phyloP scores from a whole-genome alignment of 1,140 invertebrate species.

The Dendroctonus valens region DNA sequence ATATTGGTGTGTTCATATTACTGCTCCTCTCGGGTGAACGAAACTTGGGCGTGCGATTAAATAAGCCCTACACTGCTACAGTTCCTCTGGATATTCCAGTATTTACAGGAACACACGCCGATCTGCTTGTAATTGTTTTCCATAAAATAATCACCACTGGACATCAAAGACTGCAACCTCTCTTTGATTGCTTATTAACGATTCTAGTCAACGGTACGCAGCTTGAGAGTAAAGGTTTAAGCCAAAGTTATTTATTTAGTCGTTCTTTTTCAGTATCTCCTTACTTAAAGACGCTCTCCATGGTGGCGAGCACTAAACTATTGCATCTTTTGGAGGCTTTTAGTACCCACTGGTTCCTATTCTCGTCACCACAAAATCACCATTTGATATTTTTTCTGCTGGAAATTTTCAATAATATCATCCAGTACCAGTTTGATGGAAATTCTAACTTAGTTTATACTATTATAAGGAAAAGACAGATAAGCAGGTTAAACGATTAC shows the following conservation, averaged over 20 bases:
- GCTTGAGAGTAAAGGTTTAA: conserved; percentile 33
- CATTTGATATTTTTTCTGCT: conserved; percentile 97
- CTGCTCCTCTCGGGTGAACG: conserved; percentile 94
- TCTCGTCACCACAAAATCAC: conserved; percentile 94
- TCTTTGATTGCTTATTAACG: conserved; percentile 97
- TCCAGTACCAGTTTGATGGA: conserved; percentile 99
- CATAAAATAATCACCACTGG: conserved; percentile 99
- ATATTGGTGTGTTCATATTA: conserved; percentile 99
- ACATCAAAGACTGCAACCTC: conserved; percentile 93
- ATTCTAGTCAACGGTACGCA: conserved; percentile 92
- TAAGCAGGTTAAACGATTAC: conserved; percentile 5
- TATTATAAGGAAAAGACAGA: conserved; percentile 95
- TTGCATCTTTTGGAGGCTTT: conserved; percentile 97
- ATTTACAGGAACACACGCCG: conserved; percentile 97
- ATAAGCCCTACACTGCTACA: conserved; percentile 96
- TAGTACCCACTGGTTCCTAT: conserved; percentile 98
- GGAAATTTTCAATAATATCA: conserved; percentile 99
- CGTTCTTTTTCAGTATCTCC: conserved; percentile 79
- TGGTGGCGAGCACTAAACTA: conserved; percentile 97
- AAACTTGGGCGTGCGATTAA: conserved; percentile 98
- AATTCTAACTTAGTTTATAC: conserved; percentile 99
- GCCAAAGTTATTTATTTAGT: not conserved
- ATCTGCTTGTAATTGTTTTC: conserved; percentile 98
- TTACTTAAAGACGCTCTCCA: conserved; percentile 97
- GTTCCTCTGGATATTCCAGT: conserved; percentile 99